phyloP scores from a whole-genome alignment of 1,140 invertebrate species.

The Sinella curviseta region DNA sequence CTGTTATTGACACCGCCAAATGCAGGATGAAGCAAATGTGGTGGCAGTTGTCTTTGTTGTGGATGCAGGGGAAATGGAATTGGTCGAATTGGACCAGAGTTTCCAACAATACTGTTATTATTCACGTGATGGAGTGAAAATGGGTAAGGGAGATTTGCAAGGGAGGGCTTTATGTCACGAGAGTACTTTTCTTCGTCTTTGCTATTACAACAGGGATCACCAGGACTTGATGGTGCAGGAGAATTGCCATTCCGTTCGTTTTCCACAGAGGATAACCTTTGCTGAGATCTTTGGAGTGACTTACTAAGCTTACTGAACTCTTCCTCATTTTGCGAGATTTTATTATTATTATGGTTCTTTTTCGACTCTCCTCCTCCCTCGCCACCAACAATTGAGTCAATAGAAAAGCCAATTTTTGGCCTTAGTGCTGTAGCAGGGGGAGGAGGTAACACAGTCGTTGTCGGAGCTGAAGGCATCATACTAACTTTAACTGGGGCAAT shows the following conservation, averaged over 20 bases:
- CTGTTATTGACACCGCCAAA: neutral
- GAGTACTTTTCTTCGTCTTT: neutral
- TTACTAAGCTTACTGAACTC: neutral
- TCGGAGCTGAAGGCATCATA: constrained; percentile 88
- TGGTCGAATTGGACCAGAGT: constrained; percentile 3
- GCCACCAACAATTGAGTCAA: constrained; percentile 87
- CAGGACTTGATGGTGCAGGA: neutral
- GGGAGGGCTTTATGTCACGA: neutral
- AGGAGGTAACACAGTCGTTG: constrained; percentile 72
- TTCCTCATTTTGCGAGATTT: constrained; percentile 20
- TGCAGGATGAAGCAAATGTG: neutral
- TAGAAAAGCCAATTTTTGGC: constrained; percentile 91
- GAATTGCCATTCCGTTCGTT: neutral
- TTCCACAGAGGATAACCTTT: neutral
- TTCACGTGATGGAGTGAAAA: neutral
- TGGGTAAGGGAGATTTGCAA: neutral
- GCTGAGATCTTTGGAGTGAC: neutral
- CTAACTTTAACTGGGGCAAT: constrained; percentile 51
- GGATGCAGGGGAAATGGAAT: constrained; percentile 37
- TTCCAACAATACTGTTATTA: neutral
- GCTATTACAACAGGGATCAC: neutral
- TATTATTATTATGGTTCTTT: neutral
- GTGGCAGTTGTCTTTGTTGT: constrained; percentile 34
- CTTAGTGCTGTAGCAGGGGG: constrained; percentile 63
- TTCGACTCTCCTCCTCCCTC: constrained; percentile 48